Base-by-base conservation (phyloP, 2,113 vertebrate species). In the Synchiropus splendidus region DNA sequence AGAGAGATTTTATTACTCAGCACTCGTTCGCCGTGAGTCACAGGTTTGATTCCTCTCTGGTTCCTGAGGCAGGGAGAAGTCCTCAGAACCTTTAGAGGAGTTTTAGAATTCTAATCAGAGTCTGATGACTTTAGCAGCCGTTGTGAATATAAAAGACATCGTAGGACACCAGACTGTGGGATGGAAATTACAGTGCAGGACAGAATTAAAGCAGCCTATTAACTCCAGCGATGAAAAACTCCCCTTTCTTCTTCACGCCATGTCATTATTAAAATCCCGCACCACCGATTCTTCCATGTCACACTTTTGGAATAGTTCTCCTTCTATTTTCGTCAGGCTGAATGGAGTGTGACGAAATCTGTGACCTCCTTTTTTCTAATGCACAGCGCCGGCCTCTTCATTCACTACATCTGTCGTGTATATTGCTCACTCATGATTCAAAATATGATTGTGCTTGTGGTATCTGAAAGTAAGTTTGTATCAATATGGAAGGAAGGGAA, bases 101-200 rank as follows among this genome's bases (percentile, higher is more conserved):
- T 54, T 61, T 50, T 61, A 39, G 54, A 36, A 37, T 73, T 8
- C 18, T 21, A 39, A 37, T 52, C 37, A 42, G 12, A 53, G 10
- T 42, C n/a, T 37, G 51, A 58, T 64, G 54, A 52, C 38, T 65
- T 58, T 12, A 55, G 56, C 54, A 67, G 57, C 14, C 4, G 40
- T 12, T 21, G 40, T 13, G 61, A 31, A 40, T 50, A 42, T 51
- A 53, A 56, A 36, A 57, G 32, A 44, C 44, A 40, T 49, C 17
- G 18, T 10, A n/a, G 33, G 38, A 34, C 33, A 48, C 16, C 36
- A 52, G 43, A 42, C 27, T 42, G 45, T 30, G 44, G 58, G 41
- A 41, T 48, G 45, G 31, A 59, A 67, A 62, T 64, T 46, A 51
- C 43, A 60, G 41, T 10, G 33, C 21, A 40, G 42, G 30, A 36